Percentiles rank a stretch among this genome's conserved stretches.
phyloP scores from a whole-genome alignment of 2,113 vertebrate genomes.

The Bos javanicus region DNA sequence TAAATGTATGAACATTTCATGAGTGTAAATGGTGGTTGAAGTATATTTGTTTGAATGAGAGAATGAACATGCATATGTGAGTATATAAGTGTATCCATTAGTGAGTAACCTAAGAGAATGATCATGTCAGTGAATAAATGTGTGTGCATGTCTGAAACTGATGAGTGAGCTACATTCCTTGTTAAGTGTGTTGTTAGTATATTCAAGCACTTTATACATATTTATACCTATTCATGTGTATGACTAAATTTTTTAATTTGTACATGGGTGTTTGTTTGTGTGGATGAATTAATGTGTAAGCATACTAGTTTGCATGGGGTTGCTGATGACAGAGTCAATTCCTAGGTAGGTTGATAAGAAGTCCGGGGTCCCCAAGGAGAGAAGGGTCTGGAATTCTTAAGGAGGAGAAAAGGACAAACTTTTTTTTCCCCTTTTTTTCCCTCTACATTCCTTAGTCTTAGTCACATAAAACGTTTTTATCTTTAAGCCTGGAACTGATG shows the following conservation, averaged over 20 bases:
- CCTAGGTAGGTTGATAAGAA: too few species aligned
- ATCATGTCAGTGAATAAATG: neutral
- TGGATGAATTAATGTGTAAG: neutral
- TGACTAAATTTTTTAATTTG: too few species aligned
- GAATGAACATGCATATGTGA: neutral
- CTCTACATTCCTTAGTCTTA: too few species aligned
- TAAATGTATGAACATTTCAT: neutral
- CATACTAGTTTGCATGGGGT: neutral
- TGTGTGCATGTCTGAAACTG: neutral
- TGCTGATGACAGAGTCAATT: neutral
- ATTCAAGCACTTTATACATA: neutral
- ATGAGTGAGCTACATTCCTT: neutral
- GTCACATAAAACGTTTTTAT: too few species aligned
- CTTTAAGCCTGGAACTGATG: too few species aligned
- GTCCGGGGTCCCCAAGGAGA: too few species aligned
- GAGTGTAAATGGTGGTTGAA: neutral
- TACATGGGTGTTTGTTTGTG: too few species aligned
- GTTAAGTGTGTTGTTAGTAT: neutral
- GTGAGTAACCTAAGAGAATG: neutral
- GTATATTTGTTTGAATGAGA: neutral
- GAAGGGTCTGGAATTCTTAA: too few species aligned
- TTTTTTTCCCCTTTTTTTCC: too few species aligned
- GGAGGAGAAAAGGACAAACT: too few species aligned
- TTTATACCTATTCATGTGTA: too few species aligned
- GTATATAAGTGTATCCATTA: neutral